A percentile compares a stretch with the other conserved stretches of the same genome.
Conservation (phyloP, 2,113 vertebrate species). For the Corydoras sp. region DNA sequence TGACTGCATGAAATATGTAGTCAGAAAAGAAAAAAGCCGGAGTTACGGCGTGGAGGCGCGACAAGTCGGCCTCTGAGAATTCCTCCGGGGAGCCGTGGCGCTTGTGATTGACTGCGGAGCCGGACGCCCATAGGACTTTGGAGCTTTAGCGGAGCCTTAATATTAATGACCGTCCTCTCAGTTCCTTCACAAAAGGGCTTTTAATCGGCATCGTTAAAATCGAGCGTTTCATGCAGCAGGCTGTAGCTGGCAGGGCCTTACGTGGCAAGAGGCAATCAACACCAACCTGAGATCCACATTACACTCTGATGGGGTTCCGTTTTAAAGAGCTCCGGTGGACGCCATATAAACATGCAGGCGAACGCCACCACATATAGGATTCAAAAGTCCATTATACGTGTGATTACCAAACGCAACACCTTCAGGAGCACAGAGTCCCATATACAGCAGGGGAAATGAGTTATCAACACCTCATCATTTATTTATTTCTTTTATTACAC, state of each 20-base stretch:
- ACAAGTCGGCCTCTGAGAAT: slow-evolving; percentile 16
- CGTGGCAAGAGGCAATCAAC: slow-evolving; percentile 16
- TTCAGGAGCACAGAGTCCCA: no score
- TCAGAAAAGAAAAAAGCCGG: slow-evolving; percentile 1
- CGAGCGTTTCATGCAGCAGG: slow-evolving; percentile 7
- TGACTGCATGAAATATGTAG: slow-evolving; percentile 36
- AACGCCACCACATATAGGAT: slow-evolving; percentile 1
- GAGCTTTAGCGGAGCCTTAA: slow-evolving; percentile 30
- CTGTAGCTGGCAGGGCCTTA: slow-evolving; percentile 18
- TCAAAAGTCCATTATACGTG: not conserved
- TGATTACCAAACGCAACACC: no score
- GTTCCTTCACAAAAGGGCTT: slow-evolving; percentile 32
- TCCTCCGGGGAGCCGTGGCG: slow-evolving; percentile 25
- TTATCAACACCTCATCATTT: no score
- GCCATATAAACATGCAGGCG: not conserved
- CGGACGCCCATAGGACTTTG: slow-evolving; percentile 23
- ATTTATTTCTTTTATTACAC: no score
- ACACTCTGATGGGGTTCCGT: slow-evolving; percentile 19
- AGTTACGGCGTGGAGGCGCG: not conserved
- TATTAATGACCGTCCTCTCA: slow-evolving; percentile 36
- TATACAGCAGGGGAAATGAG: no score
- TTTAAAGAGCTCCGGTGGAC: slow-evolving; percentile 23
- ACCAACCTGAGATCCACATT: slow-evolving; percentile 11
- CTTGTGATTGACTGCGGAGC: slow-evolving; percentile 34
- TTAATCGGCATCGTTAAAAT: slow-evolving; percentile 40